phyloP scores from a whole-genome alignment of 2,797 vertebrate species.

The Carcharodon carcharias region DNA sequence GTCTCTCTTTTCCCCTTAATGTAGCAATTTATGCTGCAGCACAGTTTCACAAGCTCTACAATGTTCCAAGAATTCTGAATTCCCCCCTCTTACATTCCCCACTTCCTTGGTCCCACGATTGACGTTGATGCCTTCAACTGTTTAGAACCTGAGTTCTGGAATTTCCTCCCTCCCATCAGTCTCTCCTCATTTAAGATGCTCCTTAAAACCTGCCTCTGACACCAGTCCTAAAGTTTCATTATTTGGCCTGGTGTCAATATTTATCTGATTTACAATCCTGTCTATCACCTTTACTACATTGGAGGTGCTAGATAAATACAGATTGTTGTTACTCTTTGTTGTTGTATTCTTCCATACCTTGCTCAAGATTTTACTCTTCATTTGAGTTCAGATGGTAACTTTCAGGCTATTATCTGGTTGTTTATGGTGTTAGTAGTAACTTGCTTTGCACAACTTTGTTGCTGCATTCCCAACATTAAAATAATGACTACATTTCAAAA shows the following conservation, averaged over 20 bases:
- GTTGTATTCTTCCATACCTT: not conserved
- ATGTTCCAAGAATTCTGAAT: not conserved
- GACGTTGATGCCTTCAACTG: not conserved
- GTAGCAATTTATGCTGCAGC: not conserved
- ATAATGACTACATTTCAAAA: not conserved
- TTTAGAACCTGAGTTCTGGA: not conserved
- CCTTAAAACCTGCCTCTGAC: not conserved
- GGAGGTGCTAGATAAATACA: not conserved
- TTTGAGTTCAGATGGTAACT: not conserved
- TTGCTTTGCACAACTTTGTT: not conserved
- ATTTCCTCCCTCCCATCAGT: not conserved
- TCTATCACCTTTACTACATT: not conserved
- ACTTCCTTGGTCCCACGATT: not conserved
- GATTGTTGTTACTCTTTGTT: not conserved
- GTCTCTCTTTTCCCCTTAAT: not conserved
- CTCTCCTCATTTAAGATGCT: not conserved
- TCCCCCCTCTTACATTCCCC: not conserved
- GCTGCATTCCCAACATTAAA: not conserved
- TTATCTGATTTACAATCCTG: not conserved
- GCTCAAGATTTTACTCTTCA: not conserved
- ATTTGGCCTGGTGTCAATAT: not conserved
- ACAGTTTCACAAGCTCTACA: not conserved
- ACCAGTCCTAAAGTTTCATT: not conserved
- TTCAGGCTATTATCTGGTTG: not conserved
- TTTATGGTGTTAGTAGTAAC: not conserved